Evolutionary conservation across 2,797 vertebrate species (phyloP).

Genomic region (Hylomyscus alleni): DNA sequence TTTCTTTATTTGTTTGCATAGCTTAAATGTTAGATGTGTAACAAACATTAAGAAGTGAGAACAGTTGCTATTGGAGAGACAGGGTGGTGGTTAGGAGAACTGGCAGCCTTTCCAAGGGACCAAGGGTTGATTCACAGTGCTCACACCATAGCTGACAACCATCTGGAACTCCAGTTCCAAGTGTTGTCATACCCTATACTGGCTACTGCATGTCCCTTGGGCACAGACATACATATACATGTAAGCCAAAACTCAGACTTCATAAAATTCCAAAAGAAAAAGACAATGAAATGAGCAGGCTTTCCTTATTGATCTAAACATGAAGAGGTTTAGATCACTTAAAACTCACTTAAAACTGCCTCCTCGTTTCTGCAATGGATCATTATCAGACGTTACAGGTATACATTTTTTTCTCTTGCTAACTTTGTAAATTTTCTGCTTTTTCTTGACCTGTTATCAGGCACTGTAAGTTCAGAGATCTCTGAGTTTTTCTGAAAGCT

Average conservation of each 20-base stretch:
- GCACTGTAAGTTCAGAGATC: neutral
- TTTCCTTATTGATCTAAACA: neutral
- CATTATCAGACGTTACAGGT: neutral
- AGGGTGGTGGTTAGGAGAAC: neutral
- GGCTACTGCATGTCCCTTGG: neutral
- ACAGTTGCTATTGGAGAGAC: neutral
- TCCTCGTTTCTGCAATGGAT: neutral
- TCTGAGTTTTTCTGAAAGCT: neutral
- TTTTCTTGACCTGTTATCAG: neutral
- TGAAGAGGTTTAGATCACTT: too few relatives aligned
- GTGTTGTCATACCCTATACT: neutral
- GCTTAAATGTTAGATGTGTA: neutral
- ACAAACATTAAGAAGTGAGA: slow-evolving; percentile 38
- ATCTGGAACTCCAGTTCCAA: neutral
- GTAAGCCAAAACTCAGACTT: neutral
- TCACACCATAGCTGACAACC: neutral
- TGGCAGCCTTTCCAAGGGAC: neutral
- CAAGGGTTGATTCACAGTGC: neutral
- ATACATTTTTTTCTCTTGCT: neutral
- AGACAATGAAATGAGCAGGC: neutral
- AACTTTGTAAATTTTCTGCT: neutral
- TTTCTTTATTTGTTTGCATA: neutral
- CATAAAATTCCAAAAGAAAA: neutral
- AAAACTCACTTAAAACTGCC: neutral
- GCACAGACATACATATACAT: too few relatives aligned